phyloP scores from a whole-genome alignment of 2,888 invertebrate species.

The Drosophila longiperda region DNA sequence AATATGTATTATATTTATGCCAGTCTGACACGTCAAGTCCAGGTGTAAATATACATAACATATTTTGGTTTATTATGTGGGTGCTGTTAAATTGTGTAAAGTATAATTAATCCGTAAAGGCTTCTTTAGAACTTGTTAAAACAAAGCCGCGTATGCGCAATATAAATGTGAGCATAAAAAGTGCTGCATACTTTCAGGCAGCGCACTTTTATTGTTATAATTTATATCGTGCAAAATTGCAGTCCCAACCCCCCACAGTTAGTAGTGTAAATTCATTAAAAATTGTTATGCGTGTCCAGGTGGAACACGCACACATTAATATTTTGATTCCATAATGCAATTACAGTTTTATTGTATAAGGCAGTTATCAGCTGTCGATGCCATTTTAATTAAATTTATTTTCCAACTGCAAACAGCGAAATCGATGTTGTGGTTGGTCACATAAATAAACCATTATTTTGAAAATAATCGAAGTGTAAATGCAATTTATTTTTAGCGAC shows the following conservation, averaged over 20 bases:
- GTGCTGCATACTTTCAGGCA: constrained; percentile 48
- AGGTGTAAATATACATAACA: background rate
- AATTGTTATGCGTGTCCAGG: constrained; percentile 25
- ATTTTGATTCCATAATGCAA: constrained; percentile 51
- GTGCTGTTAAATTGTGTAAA: background rate
- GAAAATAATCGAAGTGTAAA: background rate
- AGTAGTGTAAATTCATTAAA: constrained; percentile 44
- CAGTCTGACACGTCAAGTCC: too few relatives aligned
- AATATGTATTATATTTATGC: background rate
- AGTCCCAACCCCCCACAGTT: constrained; percentile 42
- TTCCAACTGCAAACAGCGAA: constrained; percentile 32
- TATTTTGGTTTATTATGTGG: background rate
- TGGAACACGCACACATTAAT: background rate
- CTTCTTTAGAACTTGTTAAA: background rate
- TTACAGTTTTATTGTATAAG: constrained; percentile 42
- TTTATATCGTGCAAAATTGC: constrained; percentile 26
- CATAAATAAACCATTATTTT: constrained; percentile 8
- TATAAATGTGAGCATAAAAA: constrained; percentile 8
- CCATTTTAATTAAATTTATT: constrained; percentile 60
- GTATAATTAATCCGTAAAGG: background rate
- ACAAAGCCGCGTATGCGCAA: constrained; percentile 44
- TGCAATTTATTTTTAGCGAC: background rate
- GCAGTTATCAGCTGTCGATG: constrained; percentile 10
- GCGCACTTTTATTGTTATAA: constrained; percentile 25
- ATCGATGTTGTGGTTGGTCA: background rate